Evolutionary conservation across 2,797 vertebrate genomes (phyloP).

Genomic region (Gephyroberyx darwinii): DNA sequence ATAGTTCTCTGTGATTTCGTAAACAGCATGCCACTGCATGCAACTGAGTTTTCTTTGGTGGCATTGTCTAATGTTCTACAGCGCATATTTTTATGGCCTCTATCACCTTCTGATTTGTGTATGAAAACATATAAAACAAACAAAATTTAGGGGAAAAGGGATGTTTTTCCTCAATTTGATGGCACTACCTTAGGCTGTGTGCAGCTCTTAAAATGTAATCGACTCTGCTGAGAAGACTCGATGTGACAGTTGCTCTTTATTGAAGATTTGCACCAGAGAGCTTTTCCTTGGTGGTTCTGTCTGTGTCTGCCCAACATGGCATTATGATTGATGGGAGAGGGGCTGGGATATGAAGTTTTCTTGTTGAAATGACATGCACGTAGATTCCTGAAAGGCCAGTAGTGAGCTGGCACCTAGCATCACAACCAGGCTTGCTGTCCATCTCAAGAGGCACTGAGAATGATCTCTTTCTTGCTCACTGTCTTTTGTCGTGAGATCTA

Average conservation of each 20-base stretch:
- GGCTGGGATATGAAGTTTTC: slow-evolving; percentile 75
- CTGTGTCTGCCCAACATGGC: slow-evolving; percentile 69
- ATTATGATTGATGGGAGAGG: slow-evolving; percentile 77
- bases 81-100: slow-evolving; percentile 55
- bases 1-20: slow-evolving; percentile 48
- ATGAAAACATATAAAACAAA: slow-evolving; percentile 35
- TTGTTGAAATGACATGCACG: slow-evolving; percentile 80
- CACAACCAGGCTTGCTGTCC: slow-evolving; percentile 71
- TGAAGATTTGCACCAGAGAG: slow-evolving; percentile 78
- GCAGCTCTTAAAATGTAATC: slow-evolving; percentile 65
- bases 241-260: slow-evolving; percentile 79
- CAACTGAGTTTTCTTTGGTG: slow-evolving; percentile 36
- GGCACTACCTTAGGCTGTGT: slow-evolving; percentile 56
- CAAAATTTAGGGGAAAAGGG: slow-evolving; percentile 13
- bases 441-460: slow-evolving; percentile 66
- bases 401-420: slow-evolving; percentile 64
- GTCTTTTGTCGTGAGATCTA: slow-evolving; percentile 20
- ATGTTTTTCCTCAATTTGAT: slow-evolving; percentile 60
- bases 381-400: slow-evolving; percentile 79
- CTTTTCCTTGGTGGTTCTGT: slow-evolving; percentile 72
- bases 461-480: slow-evolving; percentile 45
- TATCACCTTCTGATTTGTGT: slow-evolving; percentile 45
- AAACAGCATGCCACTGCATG: slow-evolving; percentile 32
- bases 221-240: slow-evolving; percentile 61
- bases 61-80: slow-evolving; percentile 46